Base-by-base conservation (phyloP, 2,888 invertebrate species). In the Laspeyria flexula region DNA sequence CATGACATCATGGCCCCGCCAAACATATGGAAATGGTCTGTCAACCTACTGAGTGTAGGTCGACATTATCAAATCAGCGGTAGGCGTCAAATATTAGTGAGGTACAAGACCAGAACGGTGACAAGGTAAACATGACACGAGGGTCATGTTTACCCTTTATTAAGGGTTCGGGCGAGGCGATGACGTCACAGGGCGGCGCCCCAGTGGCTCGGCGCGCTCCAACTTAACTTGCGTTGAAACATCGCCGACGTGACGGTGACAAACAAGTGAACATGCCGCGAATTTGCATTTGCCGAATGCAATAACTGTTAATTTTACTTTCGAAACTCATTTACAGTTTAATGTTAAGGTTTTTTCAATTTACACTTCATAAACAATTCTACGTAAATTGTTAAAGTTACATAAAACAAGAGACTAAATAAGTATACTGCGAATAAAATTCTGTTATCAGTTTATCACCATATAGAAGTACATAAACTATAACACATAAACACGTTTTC, bases 151-250 rank as follows among this genome's bases (percentile, higher is more conserved):
- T 80, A 77, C 77, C 58, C 64, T 67, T 65, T 65, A 67, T 63
- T 55, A 69, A 60, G 64, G 54, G 63, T 33, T 55, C 58, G 60
- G 73, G 74, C 69, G 70, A 75, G 71, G 80, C 69, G 75, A 74
- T 88, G 88, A 88, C 87, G 87, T 88, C 86, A 85, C 76, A 60
- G 72, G 73, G 75, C 73, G 86, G 85, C 85, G 85, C 83, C 84
- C 63, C 60, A 63, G 67, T 67, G 86, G 81, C 83, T 85, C 83
- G 84, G 81, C 63, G 71, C 83, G 83, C 71, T 75, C 65, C 85
- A 84, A 83, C 79, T 65, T 55, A 58, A 55, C 79, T 87, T 60
- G 47, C 55, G 73, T 79, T 84, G 83, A 65, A 83, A 77, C 86
- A 80, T 70, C 61, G 70, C 81, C 83, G 81, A 79, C 64, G 52